Conservation (phyloP, 1,140 invertebrate genomes). For the Brachionus koreanus region DNA sequence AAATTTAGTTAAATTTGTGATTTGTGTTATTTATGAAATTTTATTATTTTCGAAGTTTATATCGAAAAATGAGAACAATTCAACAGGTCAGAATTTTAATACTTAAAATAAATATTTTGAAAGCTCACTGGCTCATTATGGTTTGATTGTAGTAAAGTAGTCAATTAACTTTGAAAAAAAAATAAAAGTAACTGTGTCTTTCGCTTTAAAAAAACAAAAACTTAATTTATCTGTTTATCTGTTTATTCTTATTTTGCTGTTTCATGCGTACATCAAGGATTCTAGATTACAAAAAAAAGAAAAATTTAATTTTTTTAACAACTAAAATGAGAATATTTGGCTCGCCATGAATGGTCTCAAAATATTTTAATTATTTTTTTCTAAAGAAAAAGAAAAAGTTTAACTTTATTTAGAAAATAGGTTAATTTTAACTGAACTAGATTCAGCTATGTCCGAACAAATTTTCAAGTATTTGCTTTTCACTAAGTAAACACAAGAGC, state of each 20-base stretch:
- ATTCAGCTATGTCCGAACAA: constrained; percentile 6
- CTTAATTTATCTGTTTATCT: neutral
- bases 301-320: neutral
- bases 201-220: neutral
- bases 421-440: constrained; percentile 34
- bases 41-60: neutral
- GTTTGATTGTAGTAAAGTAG: neutral
- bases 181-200: neutral
- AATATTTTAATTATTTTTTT: neutral
- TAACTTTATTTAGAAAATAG: neutral
- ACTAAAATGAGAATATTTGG: neutral
- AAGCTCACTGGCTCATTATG: neutral
- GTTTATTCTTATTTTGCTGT: no score
- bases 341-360: neutral
- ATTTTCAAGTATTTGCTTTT: neutral
- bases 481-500: neutral
- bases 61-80: constrained; percentile 2
- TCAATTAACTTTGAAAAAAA: neutral
- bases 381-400: neutral
- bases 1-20: neutral
- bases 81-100: constrained; percentile 34
- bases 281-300: neutral
- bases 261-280: neutral
- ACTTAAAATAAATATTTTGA: constrained; percentile 32
- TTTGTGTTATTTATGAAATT: neutral